Base-by-base conservation (phyloP, 2,113 vertebrate species). In the Oncorhynchus mykiss region DNA sequence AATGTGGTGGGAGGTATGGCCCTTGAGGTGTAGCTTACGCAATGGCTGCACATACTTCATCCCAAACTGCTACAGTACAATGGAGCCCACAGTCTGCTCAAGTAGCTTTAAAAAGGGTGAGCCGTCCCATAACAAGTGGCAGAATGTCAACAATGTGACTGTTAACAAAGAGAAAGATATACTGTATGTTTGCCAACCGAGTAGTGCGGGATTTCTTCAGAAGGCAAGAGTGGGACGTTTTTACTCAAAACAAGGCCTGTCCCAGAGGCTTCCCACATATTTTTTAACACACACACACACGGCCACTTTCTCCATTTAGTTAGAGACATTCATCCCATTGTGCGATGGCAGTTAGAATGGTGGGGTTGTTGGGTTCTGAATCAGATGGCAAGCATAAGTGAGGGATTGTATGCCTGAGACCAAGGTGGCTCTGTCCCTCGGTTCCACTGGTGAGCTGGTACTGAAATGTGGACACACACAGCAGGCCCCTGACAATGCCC, bases 321-420 rank as follows among this genome's bases (percentile, higher is more conserved):
- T 5, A 73, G 85, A 76, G 88, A 90, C 85, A 89, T 92, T 89
- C 79, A 73, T 73, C 78, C 90, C 83, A 82, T 92, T 90, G 86
- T 89, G 74, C 70, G 68, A 59, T 69, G 80, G 80, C 76, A 80
- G 88, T 87, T 76, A 90, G 83, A 91, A 91, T 79, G 81, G 80
- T 72, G 82, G 39, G 39, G 78, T 86, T 90, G 89, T 92, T 89
- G 78, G 84, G 16, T 83, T 82, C 88, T 84, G 86, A 92, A 89
- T 87, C 87, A 87, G 76, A 83, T 72, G 84, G 77, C 76, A 88
- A 74, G 81, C 79, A 93, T 86, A 92, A 91, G 84, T 79, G 85
- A 80, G 80, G 81, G 82, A 89, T 89, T 89, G 86, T 92, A 88
- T 82, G 67, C 80, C 59, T 74, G 90, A 85, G 89, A 45, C 80